These are phyloP conservation scores for Hoplostethus mediterraneus DNA, from an alignment of 2,797 vertebrate species.

Conservation along the genomic window DNA sequence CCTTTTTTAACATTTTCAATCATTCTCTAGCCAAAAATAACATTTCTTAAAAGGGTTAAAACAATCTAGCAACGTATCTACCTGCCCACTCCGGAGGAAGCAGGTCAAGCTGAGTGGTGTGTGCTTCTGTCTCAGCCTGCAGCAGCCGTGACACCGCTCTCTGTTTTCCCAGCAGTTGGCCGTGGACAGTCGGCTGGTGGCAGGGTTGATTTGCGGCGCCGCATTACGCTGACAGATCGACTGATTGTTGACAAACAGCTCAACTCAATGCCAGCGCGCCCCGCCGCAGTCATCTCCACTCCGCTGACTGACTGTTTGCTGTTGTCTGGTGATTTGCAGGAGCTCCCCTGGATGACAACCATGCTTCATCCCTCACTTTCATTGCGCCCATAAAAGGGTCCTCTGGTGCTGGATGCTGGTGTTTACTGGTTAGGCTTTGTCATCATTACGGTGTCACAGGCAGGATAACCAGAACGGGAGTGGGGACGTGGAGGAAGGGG, in stretches of 20 bases:
- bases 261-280: slow-evolving; percentile 63
- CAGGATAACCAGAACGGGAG: slow-evolving; percentile 70
- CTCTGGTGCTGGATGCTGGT: slow-evolving; percentile 71
- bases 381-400: slow-evolving; percentile 79
- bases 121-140: slow-evolving; percentile 25
- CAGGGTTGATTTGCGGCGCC: slow-evolving; percentile 61
- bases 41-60: not conserved
- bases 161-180: slow-evolving; percentile 30
- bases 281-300: slow-evolving; percentile 54
- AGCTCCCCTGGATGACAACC: slow-evolving; percentile 66
- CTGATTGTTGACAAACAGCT: slow-evolving; percentile 83
- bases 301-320: slow-evolving; percentile 45
- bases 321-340: slow-evolving; percentile 76
- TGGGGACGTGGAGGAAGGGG: slow-evolving; percentile 11
- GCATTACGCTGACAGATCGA: slow-evolving; percentile 78
- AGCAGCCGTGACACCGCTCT: slow-evolving; percentile 39
- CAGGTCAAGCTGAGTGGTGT: slow-evolving; percentile 23
- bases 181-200: slow-evolving; percentile 39
- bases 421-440: slow-evolving; percentile 82
- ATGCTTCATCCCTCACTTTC: slow-evolving; percentile 84
- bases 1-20: not conserved
- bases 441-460: slow-evolving; percentile 82
- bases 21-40: not conserved
- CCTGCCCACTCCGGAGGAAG: not conserved
- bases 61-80: not conserved